A percentile compares a stretch with the other conserved stretches of the same genome.
Evolutionary conservation across 2,888 invertebrate genomes (phyloP).

Genomic region (Diabrotica balteata): DNA sequence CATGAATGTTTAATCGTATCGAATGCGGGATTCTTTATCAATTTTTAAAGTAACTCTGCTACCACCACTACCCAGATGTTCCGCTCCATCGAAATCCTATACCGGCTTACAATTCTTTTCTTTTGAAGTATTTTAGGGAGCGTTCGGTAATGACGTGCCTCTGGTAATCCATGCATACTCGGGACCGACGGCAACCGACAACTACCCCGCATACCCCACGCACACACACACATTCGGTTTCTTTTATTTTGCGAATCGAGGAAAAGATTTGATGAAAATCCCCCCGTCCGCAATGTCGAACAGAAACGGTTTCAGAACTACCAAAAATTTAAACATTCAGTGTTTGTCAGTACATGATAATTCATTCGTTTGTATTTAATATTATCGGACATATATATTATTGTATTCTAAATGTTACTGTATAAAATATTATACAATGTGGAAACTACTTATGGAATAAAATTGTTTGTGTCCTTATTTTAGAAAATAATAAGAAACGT

Average conservation of each 20-base stretch:
- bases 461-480: too few relatives aligned
- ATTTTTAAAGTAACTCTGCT: conserved; percentile 21
- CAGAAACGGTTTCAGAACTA: conserved; percentile 9
- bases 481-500: too few relatives aligned
- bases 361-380: too few relatives aligned
- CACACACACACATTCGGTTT: conserved; percentile 44
- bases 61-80: conserved; percentile 19
- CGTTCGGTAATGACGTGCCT: conserved; percentile 57
- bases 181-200: conserved; percentile 46
- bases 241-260: conserved; percentile 47
- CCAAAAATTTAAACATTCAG: too few relatives aligned
- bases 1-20: neutral
- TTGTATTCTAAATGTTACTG: too few relatives aligned
- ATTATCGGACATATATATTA: too few relatives aligned
- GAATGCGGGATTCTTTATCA: conserved; percentile 3
- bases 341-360: too few relatives aligned
- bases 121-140: conserved; percentile 57
- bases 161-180: conserved; percentile 59
- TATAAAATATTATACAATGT: too few relatives aligned
- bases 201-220: conserved; percentile 39
- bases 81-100: conserved; percentile 40
- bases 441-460: too few relatives aligned
- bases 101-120: conserved; percentile 46
- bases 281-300: conserved; percentile 21
- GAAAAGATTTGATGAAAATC: conserved; percentile 48